Percentiles rank a stretch among this genome's conserved stretches.
Evolutionary conservation across 92 coral and sea anemone genomes (phyloP).

Genomic region (Siderastrea siderea): DNA sequence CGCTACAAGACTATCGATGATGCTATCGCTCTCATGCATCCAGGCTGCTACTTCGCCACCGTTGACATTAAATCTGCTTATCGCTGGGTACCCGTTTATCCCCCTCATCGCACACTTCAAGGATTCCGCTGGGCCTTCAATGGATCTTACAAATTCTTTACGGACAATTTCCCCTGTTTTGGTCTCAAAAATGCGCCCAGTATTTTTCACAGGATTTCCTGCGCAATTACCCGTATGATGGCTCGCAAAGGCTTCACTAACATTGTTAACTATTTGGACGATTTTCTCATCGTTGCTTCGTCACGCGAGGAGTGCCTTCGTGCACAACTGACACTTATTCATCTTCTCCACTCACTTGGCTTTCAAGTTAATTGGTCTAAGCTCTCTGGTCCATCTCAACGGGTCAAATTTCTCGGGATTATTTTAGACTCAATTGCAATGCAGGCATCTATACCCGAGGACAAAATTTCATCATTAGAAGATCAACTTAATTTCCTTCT

Average conservation of each 20-base stretch:
- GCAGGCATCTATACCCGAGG: background rate
- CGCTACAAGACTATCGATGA: too few species aligned
- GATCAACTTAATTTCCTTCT: background rate
- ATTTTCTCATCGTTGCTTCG: background rate
- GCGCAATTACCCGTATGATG: too few species aligned
- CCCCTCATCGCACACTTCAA: conserved; percentile 5
- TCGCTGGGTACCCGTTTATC: background rate
- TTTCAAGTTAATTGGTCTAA: background rate
- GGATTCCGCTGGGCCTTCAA: conserved; percentile 2
- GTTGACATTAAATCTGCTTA: conserved; percentile 9
- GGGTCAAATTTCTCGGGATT: too few species aligned
- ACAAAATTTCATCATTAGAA: background rate
- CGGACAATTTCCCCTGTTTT: too few species aligned
- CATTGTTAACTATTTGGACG: too few species aligned
- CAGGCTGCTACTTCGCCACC: background rate
- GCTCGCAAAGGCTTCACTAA: too few species aligned
- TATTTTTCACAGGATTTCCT: too few species aligned
- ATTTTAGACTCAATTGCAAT: background rate
- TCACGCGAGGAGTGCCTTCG: conserved; percentile 1
- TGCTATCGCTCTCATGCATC: too few species aligned
- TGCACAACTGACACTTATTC: background rate
- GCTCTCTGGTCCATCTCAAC: too few species aligned
- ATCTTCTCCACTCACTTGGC: background rate
- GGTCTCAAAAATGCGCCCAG: too few species aligned
- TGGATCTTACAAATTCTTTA: too few species aligned